These are phyloP conservation scores for Pristionchus exspectatus DNA, from an alignment of 2,888 invertebrate genomes.

Conservation along the genomic window DNA sequence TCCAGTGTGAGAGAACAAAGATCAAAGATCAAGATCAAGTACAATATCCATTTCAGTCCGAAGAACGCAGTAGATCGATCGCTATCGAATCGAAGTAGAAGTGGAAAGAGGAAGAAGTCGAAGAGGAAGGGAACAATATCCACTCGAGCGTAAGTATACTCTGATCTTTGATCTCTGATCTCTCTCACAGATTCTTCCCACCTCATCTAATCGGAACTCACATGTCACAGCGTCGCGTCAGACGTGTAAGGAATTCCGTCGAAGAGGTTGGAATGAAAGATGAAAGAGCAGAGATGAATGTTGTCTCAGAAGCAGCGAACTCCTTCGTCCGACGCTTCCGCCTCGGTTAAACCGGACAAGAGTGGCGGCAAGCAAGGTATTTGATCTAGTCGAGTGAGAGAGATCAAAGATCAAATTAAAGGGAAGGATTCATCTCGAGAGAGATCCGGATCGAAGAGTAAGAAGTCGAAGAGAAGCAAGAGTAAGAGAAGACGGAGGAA, in stretches of 20 bases:
- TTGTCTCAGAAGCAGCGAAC: neutral
- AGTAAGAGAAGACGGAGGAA: neutral
- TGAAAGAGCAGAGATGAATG: constrained; percentile 32
- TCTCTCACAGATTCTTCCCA: constrained; percentile 26
- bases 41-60: neutral
- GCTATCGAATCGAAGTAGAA: neutral
- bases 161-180: neutral
- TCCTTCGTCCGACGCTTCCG: neutral
- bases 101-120: neutral
- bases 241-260: neutral
- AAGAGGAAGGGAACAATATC: neutral
- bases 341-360: neutral
- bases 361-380: neutral
- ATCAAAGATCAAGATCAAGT: constrained; percentile 45
- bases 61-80: neutral
- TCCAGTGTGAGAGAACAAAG: neutral
- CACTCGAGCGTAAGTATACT: neutral
- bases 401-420: neutral
- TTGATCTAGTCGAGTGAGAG: neutral
- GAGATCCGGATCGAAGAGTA: constrained; percentile 22
- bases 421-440: neutral
- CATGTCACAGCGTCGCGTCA: constrained; percentile 24
- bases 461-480: constrained; percentile 27
- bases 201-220: neutral
- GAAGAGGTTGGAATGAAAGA: constrained; percentile 29